A percentile compares a stretch with the other conserved stretches of the same genome.
These are phyloP conservation scores for Pristionchus arcanus DNA, from an alignment of 2,888 invertebrate species.

Conservation along the genomic window DNA sequence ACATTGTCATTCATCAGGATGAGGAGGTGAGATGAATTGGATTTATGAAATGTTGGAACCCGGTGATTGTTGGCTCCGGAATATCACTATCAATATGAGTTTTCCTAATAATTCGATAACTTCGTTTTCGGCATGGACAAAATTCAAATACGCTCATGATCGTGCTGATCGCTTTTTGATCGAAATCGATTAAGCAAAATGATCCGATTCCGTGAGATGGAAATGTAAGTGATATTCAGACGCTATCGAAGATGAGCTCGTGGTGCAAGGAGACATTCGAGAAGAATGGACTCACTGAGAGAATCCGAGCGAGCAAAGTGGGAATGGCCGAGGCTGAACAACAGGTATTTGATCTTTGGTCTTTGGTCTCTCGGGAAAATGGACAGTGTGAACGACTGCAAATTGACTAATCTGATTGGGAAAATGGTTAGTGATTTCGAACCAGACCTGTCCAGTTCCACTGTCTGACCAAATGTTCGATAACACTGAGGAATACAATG, in stretches of 20 bases:
- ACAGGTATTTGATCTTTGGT: conserved; percentile 80
- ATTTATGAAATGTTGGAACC: no score
- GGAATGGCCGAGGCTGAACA: conserved; percentile 86
- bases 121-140: no score
- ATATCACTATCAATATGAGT: no score
- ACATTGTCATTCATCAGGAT: conserved; percentile 88
- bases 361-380: background rate
- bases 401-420: background rate
- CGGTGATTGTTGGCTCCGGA: no score
- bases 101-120: no score
- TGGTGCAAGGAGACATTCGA: conserved; percentile 91
- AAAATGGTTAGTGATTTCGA: conserved; percentile 2
- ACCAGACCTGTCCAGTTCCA: no score
- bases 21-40: conserved; percentile 81
- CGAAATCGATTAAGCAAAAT: no score
- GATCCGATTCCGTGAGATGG: background rate
- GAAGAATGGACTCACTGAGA: conserved; percentile 89
- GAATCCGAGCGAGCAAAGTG: conserved; percentile 86
- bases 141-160: no score
- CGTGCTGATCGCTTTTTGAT: no score
- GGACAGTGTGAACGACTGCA: no score
- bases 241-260: conserved; percentile 87
- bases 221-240: background rate
- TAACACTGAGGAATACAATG: no score
- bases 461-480: no score